A percentile compares a stretch with the other conserved stretches of the same genome.
These are phyloP conservation scores for Trididemnum clinides DNA, from an alignment of 23 tunicate genomes.

Conservation along the genomic window DNA sequence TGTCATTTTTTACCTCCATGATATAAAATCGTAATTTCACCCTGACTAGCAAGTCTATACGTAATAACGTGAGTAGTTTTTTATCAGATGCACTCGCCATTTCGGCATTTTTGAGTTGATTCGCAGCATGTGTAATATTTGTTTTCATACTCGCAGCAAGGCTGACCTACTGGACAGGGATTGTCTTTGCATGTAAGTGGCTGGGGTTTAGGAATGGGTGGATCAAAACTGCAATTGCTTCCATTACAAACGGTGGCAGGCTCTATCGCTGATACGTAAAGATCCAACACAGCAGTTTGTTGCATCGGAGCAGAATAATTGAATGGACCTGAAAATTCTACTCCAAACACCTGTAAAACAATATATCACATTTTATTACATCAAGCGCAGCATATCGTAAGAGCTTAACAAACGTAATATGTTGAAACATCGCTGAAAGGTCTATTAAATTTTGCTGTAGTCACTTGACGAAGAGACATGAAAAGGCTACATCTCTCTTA, in stretches of 20 bases:
- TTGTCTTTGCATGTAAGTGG: constrained; percentile 82
- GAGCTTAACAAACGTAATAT: too few relatives aligned
- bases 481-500: too few relatives aligned
- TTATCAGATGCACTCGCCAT: constrained; percentile 62
- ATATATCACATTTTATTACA: too few relatives aligned
- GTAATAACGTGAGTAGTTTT: too few relatives aligned
- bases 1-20: too few relatives aligned
- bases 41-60: too few relatives aligned
- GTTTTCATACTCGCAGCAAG: constrained; percentile 68
- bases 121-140: constrained; percentile 89
- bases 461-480: too few relatives aligned
- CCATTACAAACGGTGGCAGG: constrained; percentile 43
- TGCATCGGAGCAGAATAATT: constrained; percentile 77
- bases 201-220: constrained; percentile 66
- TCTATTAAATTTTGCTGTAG: too few relatives aligned
- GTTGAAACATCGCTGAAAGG: too few relatives aligned
- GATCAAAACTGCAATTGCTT: constrained; percentile 63
- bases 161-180: constrained; percentile 87
- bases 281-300: constrained; percentile 73
- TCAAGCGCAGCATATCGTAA: too few relatives aligned
- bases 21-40: too few relatives aligned
- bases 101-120: constrained; percentile 68
- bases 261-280: constrained; percentile 58
- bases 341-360: constrained; percentile 71
- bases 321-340: constrained; percentile 66